Percentiles rank a stretch among this genome's conserved stretches.
phyloP scores from a whole-genome alignment of 2,888 invertebrate genomes.

The Hololepta plana region DNA sequence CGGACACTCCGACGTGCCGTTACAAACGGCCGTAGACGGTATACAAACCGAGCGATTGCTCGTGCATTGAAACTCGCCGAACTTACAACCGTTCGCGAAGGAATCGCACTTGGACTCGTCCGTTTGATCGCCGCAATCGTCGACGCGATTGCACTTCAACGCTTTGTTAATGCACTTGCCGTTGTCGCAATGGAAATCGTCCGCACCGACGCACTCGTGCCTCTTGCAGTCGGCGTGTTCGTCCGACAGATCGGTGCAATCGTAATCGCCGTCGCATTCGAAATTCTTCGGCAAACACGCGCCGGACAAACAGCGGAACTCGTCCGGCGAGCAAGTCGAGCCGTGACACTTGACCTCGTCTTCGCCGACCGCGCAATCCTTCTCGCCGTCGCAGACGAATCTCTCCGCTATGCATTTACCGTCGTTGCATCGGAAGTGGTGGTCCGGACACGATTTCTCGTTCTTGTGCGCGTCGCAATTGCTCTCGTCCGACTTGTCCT shows the following conservation, averaged over 20 bases:
- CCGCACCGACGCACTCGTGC: conserved; percentile 18
- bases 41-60: conserved; percentile 36
- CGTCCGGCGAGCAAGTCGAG: conserved; percentile 15
- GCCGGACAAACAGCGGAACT: conserved; percentile 39
- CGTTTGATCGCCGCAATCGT: conserved; percentile 38
- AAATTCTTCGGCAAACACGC: conserved; percentile 47
- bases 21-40: conserved; percentile 32
- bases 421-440: conserved; percentile 31
- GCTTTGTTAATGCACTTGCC: conserved; percentile 35
- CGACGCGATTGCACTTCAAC: conserved; percentile 35
- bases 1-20: conserved; percentile 46
- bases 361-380: conserved; percentile 30
- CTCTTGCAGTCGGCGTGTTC: conserved; percentile 43
- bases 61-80: conserved; percentile 31
- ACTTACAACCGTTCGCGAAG: conserved; percentile 21
- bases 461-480: conserved; percentile 12
- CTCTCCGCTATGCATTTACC: conserved; percentile 31
- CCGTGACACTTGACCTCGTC: conserved; percentile 28
- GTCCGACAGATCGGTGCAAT: conserved; percentile 60
- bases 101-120: conserved; percentile 32
- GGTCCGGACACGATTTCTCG: conserved; percentile 23
- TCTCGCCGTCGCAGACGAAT: conserved; percentile 31
- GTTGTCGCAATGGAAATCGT: conserved; percentile 30
- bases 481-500: conserved; percentile 40
- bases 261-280: conserved; percentile 55